Evolutionary conservation across 1,140 invertebrate genomes (phyloP), one percentile per base, ranked within the genome.

Genomic region (Lepidurus apus): DNA sequence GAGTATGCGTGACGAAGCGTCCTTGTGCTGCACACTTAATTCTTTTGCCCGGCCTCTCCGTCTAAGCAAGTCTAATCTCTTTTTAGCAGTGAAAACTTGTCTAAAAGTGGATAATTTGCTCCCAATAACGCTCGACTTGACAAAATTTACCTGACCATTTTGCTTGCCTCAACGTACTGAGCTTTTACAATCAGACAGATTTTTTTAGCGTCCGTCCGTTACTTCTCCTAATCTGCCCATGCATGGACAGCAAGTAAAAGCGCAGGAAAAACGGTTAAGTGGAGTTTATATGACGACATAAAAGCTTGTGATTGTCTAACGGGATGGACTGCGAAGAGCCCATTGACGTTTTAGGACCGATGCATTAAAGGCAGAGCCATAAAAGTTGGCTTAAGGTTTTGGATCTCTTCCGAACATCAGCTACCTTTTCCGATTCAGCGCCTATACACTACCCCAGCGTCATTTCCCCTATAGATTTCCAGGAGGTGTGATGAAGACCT

Each of bases 271-370:
- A 7, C 17, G n/a, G 6, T 65, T n/a, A 65, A 65, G 21, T 65
- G 53, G 53, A 65, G 53, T 65, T 21, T 65, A 65, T 65, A 65
- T 21, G 53, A 65, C 8, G 53, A 65, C 53, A 65, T 17, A 65
- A 65, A 65, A 65, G 53, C 53, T 65, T 65, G 53, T 65, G 53
- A 7, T 65, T 65, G 53, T 65, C 53, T 65, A 65, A n/a, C 21
- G 13, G 53, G 53, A 65, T 65, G n/a, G 53, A 65, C 53, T 65
- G 53, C 53, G 53, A 65, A 65, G 53, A 65, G 53, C 53, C 47
- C 53, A 65, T 21, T 65, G 17, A 65, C 53, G 13, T 65, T 65
- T 65, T 65, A 65, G 53, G 53, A 65, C 53, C 53, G 21, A 65
- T 65, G 53, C 53, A 65, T 17, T 65, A 17, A 65, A 65, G 47